phyloP scores from a whole-genome alignment of 2,888 invertebrate species.

The Drosophila seclusa region DNA sequence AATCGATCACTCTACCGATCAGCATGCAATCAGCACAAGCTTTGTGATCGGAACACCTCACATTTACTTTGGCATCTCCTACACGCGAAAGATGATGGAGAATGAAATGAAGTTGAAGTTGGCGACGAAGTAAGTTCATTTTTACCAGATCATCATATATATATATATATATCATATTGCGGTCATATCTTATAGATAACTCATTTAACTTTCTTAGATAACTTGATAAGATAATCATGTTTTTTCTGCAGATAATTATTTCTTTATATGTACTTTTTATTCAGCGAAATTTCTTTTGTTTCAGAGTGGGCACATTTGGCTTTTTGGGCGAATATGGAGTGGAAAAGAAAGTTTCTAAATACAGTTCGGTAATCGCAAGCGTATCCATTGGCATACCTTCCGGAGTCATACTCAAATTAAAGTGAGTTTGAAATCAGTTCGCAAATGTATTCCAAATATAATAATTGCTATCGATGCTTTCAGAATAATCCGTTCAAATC shows the following conservation, averaged over 20 bases:
- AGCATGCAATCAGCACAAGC: constrained; percentile 88
- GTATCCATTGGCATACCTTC: constrained; percentile 94
- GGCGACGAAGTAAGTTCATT: constrained; percentile 90
- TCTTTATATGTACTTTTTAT: not conserved
- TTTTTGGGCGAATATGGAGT: constrained; percentile 95
- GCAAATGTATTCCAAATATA: not conserved
- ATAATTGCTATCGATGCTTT: constrained; percentile 43
- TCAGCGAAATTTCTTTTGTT: constrained; percentile 47
- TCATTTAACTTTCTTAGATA: not conserved
- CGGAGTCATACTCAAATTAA: constrained; percentile 95
- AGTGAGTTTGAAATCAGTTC: constrained; percentile 86
- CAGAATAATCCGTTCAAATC: constrained; percentile 94
- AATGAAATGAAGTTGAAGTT: constrained; percentile 91
- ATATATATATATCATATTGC: not conserved
- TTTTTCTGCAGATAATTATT: not conserved
- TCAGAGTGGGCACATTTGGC: constrained; percentile 94
- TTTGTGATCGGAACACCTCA: constrained; percentile 93
- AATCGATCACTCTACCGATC: constrained; percentile 91
- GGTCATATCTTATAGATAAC: not conserved
- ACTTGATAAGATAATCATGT: not conserved
- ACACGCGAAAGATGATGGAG: constrained; percentile 92
- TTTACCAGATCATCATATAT: not conserved
- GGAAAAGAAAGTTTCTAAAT: constrained; percentile 96
- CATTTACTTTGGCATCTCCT: constrained; percentile 90
- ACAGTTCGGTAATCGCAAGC: constrained; percentile 93